Conservation (phyloP, 2,113 vertebrate species). For the Pomatostomus ruficeps region DNA sequence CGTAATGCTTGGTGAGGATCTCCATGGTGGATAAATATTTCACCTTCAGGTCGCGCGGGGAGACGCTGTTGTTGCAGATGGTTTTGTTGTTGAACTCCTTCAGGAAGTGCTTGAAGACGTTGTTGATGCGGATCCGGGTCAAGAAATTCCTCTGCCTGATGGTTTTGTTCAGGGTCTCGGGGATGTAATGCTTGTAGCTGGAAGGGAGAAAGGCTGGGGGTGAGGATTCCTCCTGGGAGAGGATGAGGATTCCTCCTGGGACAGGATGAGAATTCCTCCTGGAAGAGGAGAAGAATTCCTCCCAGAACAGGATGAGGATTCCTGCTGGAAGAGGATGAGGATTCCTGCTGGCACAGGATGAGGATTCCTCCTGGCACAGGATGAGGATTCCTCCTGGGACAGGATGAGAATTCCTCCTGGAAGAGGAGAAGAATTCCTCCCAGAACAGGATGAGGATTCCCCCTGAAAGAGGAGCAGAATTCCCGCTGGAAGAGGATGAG, state of each 20-base stretch:
- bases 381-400: too few species aligned
- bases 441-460: too few species aligned
- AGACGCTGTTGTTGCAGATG: constrained; percentile 87
- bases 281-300: too few species aligned
- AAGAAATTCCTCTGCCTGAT: constrained; percentile 93
- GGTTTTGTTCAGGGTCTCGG: constrained; percentile 84
- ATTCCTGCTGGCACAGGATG: too few species aligned
- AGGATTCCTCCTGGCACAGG: too few species aligned
- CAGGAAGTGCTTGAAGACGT: constrained; percentile 96
- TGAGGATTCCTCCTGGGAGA: not conserved
- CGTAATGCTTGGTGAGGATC: constrained; percentile 84
- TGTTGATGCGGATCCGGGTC: constrained; percentile 92
- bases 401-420: too few species aligned
- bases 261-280: too few species aligned
- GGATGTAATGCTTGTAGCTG: constrained; percentile 94
- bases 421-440: too few species aligned
- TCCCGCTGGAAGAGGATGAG: too few species aligned
- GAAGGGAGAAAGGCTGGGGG: not conserved
- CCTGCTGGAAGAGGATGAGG: too few species aligned
- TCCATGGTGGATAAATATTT: constrained; percentile 96
- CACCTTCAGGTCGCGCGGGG: constrained; percentile 89
- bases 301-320: too few species aligned
- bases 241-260: not conserved
- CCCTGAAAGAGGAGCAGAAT: too few species aligned
- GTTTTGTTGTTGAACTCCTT: constrained; percentile 94